phyloP scores from a whole-genome alignment of 1,140 invertebrate genomes.

The Leptinotarsa lineolata region DNA sequence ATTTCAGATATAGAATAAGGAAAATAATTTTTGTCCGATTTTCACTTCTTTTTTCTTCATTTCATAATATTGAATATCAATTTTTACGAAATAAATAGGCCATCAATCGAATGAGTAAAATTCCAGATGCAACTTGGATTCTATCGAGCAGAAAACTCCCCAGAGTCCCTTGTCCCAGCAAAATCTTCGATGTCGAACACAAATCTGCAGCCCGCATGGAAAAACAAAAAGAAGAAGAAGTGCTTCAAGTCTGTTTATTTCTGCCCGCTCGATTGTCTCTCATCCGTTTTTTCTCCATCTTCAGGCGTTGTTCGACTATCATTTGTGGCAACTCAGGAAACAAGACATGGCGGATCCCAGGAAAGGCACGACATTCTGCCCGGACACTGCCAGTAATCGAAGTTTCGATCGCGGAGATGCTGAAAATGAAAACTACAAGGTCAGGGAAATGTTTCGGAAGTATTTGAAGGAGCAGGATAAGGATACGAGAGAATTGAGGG shows the following conservation, averaged over 20 bases:
- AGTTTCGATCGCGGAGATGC: background rate
- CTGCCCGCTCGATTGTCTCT: background rate
- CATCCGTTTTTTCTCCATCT: background rate
- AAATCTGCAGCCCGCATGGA: background rate
- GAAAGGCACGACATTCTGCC: background rate
- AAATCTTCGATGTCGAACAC: constrained; percentile 1
- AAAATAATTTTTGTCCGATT: too few relatives aligned
- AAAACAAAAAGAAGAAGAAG: constrained; percentile 18
- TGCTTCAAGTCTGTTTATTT: background rate
- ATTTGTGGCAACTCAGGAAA: constrained; percentile 21
- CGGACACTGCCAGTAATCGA: background rate
- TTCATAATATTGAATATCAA: too few relatives aligned
- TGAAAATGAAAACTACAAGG: background rate
- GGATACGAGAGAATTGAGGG: background rate
- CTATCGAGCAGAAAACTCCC: background rate
- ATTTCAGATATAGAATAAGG: too few relatives aligned
- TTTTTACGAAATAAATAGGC: too few relatives aligned
- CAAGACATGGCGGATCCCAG: constrained; percentile 21
- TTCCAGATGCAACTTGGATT: constrained; percentile 1
- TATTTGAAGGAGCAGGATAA: background rate
- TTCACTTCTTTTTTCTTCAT: too few relatives aligned
- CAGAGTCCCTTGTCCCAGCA: constrained; percentile 4
- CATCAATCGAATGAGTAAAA: too few relatives aligned
- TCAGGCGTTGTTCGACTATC: constrained; percentile 21
- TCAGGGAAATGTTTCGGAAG: background rate